A percentile compares a stretch with the other conserved stretches of the same genome.
Conservation (phyloP, 2,888 invertebrate species). For the Norana najaformis region DNA sequence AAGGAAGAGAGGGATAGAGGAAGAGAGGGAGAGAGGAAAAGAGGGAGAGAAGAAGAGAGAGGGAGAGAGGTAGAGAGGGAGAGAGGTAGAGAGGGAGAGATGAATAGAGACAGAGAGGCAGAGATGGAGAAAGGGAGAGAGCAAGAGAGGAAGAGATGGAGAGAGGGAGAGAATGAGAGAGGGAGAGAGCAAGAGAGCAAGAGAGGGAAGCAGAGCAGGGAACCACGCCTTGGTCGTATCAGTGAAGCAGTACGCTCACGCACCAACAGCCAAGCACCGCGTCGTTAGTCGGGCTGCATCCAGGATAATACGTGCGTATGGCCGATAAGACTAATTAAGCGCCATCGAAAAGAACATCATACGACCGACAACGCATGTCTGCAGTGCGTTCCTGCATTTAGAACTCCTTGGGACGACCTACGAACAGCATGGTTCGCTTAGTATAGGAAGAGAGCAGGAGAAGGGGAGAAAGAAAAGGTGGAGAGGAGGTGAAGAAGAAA, state of each 20-base stretch:
- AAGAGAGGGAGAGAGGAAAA: background rate
- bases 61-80: conserved; percentile 34
- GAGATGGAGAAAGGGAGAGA: background rate
- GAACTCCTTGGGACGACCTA: too few relatives aligned
- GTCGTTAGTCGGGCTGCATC: background rate
- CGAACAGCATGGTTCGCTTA: background rate
- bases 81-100: conserved; percentile 33
- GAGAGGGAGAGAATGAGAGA: background rate
- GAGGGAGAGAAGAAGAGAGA: conserved; percentile 33
- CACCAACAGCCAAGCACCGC: background rate
- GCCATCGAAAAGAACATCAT: background rate
- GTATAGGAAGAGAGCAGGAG: background rate
- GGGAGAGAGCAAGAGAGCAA: background rate
- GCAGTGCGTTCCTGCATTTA: too few relatives aligned
- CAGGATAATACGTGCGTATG: background rate
- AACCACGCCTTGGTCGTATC: background rate
- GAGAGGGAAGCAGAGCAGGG: background rate
- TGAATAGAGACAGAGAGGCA: conserved; percentile 16
- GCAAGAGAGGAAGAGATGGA: background rate
- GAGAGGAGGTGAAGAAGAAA: background rate
- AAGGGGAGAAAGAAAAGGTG: background rate
- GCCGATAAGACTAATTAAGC: background rate
- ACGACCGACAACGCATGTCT: background rate
- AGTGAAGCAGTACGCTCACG: background rate
- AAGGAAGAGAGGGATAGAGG: conserved; percentile 9